Evolutionary conservation across 2,113 vertebrate species (phyloP).

Genomic region (Oreochromis tanganicae): DNA sequence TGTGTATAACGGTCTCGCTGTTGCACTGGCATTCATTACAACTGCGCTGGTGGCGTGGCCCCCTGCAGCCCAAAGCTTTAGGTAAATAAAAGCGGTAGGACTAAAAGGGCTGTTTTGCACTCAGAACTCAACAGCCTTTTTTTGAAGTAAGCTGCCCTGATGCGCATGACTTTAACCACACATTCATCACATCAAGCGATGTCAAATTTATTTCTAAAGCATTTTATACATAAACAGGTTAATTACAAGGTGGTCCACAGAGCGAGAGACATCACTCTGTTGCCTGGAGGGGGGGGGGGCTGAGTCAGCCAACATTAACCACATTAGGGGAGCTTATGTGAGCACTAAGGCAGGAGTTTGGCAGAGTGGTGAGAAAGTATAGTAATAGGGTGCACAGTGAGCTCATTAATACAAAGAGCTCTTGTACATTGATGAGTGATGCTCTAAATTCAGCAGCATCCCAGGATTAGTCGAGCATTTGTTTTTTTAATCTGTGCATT

Average conservation of each 20-base stretch:
- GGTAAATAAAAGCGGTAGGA: background rate
- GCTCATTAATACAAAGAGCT: slow-evolving; percentile 24
- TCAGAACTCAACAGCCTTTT: background rate
- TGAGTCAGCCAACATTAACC: background rate
- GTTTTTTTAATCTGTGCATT: slow-evolving; percentile 12
- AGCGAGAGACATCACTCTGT: background rate
- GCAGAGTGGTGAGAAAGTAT: background rate
- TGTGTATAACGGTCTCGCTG: background rate
- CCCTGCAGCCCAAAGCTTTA: background rate
- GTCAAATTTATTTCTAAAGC: background rate
- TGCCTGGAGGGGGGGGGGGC: background rate
- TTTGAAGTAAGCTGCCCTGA: background rate
- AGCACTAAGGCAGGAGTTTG: background rate
- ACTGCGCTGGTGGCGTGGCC: background rate
- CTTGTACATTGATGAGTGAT: background rate
- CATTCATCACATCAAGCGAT: slow-evolving; percentile 16
- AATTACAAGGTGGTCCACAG: slow-evolving; percentile 17
- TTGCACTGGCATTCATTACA: slow-evolving; percentile 4
- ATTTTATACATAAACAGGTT: slow-evolving; percentile 32
- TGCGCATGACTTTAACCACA: background rate
- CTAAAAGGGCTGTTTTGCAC: background rate
- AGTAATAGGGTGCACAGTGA: background rate
- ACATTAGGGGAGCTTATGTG: background rate
- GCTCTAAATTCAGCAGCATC: slow-evolving; percentile 9
- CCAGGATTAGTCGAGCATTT: slow-evolving; percentile 27